These are phyloP conservation scores for Hirundo rustica DNA, from an alignment of 2,797 vertebrate genomes.

Conservation along the genomic window DNA sequence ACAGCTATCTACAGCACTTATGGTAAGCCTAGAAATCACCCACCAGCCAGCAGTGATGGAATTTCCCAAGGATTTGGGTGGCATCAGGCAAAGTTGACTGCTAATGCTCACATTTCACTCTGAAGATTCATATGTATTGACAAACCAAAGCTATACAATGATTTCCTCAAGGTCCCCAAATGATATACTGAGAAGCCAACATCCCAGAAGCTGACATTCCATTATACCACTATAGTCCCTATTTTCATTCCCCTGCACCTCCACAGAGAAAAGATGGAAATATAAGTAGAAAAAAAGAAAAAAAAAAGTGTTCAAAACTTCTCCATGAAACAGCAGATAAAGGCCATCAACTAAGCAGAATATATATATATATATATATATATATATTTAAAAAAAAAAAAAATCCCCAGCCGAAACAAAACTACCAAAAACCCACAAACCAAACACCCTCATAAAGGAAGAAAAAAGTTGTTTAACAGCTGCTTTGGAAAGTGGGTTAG, in stretches of 20 bases:
- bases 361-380: too few relatives aligned
- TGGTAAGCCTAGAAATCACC: neutral
- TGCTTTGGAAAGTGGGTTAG: neutral
- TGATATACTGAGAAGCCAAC: neutral
- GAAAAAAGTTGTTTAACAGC: neutral
- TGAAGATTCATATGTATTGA: neutral
- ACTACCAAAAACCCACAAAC: neutral
- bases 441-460: neutral
- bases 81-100: neutral
- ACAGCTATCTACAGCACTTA: neutral
- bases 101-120: neutral
- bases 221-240: neutral
- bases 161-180: neutral
- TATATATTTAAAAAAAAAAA: neutral
- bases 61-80: neutral
- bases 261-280: neutral
- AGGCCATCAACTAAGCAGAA: neutral
- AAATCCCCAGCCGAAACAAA: neutral
- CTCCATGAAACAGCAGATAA: neutral
- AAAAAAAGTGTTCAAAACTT: neutral
- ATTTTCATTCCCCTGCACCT: neutral
- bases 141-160: neutral
- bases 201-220: neutral
- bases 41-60: neutral
- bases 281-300: neutral